Conservation (phyloP, 2,797 vertebrate species). For the Coreius guichenoti region DNA sequence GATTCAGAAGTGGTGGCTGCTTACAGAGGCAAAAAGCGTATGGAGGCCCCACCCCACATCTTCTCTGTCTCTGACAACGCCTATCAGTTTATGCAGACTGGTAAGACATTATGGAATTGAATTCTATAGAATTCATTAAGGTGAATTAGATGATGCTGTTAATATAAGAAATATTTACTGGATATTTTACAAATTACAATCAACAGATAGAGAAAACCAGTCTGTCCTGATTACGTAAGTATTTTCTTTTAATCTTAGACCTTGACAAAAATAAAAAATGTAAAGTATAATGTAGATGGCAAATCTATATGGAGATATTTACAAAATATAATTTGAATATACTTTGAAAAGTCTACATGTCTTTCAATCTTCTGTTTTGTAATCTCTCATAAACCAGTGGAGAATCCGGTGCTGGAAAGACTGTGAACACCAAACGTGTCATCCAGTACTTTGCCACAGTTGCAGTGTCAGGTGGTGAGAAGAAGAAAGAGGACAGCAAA, state of each 20-base stretch:
- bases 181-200: background rate
- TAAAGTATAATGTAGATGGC: background rate
- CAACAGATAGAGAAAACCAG: background rate
- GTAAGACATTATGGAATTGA: background rate
- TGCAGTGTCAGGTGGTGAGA: constrained; percentile 61
- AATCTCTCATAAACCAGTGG: constrained; percentile 65
- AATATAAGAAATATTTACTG: background rate
- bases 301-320: background rate
- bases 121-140: background rate
- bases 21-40: constrained; percentile 1
- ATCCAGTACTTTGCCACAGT: constrained; percentile 82
- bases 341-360: background rate
- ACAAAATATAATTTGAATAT: background rate
- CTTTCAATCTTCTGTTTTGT: background rate
- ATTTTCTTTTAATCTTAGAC: background rate
- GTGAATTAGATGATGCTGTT: background rate
- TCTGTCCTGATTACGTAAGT: background rate
- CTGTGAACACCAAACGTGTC: constrained; percentile 84
- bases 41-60: constrained; percentile 3
- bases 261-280: background rate
- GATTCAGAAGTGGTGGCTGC: background rate
- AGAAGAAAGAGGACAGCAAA: constrained; percentile 62
- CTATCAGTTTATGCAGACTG: background rate
- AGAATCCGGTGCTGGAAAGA: constrained; percentile 83
- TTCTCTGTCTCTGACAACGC: background rate